Evolutionary conservation across 2,888 invertebrate genomes (phyloP).

Genomic region (Hylaea fasciaria): DNA sequence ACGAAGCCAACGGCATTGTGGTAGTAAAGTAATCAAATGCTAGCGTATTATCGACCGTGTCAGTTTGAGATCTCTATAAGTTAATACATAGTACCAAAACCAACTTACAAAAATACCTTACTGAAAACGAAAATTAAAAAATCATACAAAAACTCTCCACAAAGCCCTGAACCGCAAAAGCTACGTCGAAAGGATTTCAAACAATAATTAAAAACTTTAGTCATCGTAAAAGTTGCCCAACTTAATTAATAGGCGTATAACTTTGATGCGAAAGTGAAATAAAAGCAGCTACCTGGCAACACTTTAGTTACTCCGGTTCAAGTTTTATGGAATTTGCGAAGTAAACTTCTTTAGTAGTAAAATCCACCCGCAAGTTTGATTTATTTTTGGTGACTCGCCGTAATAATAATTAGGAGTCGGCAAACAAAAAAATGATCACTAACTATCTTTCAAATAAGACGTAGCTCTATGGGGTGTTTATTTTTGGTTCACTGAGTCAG

Average conservation of each 20-base stretch:
- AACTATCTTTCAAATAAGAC: too few species aligned
- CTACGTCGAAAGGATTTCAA: slow-evolving; percentile 25
- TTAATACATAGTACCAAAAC: too few species aligned
- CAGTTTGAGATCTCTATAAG: too few species aligned
- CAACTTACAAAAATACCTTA: not conserved
- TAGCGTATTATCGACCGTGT: too few species aligned
- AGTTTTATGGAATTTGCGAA: not conserved
- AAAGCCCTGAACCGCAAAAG: slow-evolving; percentile 9
- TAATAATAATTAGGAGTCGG: too few species aligned
- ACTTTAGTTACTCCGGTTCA: not conserved
- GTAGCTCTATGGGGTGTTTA: too few species aligned
- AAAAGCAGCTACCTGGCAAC: slow-evolving; percentile 17
- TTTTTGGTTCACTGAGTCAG: too few species aligned
- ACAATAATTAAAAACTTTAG: slow-evolving; percentile 30
- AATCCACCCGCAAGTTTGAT: not conserved
- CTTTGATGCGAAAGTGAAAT: slow-evolving; percentile 22
- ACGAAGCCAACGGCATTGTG: too few species aligned
- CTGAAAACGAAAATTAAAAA: not conserved
- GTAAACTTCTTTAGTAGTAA: not conserved
- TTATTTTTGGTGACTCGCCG: not conserved
- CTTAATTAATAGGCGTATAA: slow-evolving; percentile 26
- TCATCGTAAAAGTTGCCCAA: slow-evolving; percentile 22
- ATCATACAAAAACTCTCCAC: not conserved
- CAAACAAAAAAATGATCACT: too few species aligned
- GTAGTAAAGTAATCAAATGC: too few species aligned